Evolutionary conservation across 2,113 vertebrate species (phyloP).

Genomic region (Collichthys lucidus): DNA sequence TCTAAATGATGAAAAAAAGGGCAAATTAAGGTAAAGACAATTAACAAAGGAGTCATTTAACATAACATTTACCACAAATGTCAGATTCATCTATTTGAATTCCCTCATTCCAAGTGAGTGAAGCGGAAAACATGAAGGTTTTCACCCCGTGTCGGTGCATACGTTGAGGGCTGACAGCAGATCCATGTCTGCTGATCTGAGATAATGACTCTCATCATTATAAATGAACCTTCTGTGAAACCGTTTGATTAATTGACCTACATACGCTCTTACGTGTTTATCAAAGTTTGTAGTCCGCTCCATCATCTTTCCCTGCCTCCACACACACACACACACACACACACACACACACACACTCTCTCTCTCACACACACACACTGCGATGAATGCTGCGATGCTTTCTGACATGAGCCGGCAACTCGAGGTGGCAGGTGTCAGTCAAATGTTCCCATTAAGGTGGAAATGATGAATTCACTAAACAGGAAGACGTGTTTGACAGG

Average conservation of each 20-base stretch:
- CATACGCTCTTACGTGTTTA: neutral
- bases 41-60: neutral
- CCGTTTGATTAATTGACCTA: neutral
- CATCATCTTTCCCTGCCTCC: neutral
- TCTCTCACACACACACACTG: constrained; percentile 1
- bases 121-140: neutral
- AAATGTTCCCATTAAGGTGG: constrained; percentile 57
- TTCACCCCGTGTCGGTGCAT: neutral
- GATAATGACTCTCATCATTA: neutral
- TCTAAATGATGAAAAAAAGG: no score
- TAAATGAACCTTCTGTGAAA: neutral
- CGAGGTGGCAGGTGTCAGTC: constrained; percentile 60
- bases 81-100: neutral
- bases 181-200: neutral
- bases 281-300: constrained; percentile 1
- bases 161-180: neutral
- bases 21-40: neutral
- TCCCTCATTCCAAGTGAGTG: neutral
- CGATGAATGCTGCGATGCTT: neutral
- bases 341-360: neutral
- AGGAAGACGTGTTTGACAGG: constrained; percentile 23
- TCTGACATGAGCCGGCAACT: constrained; percentile 29
- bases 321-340: constrained; percentile 1
- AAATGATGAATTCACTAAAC: constrained; percentile 36
- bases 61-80: neutral